These are phyloP conservation scores for Heliconius ismenius DNA, from an alignment of 2,888 invertebrate genomes.

Conservation along the genomic window DNA sequence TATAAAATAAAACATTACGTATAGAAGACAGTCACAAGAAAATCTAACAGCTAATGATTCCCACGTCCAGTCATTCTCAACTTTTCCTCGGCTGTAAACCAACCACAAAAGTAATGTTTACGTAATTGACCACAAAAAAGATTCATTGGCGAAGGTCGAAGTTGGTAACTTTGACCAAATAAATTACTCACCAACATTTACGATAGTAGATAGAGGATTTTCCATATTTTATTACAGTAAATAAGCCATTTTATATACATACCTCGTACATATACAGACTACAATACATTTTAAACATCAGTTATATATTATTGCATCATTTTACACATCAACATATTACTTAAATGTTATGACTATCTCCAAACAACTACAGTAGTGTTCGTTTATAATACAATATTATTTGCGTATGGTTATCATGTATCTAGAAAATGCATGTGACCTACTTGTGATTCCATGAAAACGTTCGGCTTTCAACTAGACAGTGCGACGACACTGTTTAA, in stretches of 20 bases:
- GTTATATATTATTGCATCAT: background rate
- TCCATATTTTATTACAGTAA: background rate
- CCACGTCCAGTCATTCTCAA: background rate
- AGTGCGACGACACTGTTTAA: constrained; percentile 34
- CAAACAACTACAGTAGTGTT: background rate
- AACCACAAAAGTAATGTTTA: constrained; percentile 13
- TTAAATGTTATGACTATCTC: background rate
- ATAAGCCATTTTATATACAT: background rate
- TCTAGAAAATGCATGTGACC: constrained; percentile 71
- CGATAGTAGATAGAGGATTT: constrained; percentile 1
- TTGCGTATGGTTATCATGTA: background rate
- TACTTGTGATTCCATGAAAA: constrained; percentile 69
- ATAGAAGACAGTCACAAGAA: constrained; percentile 4
- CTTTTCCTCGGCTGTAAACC: constrained; percentile 4
- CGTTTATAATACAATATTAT: background rate
- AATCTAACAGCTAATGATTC: background rate
- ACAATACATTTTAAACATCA: too few species aligned
- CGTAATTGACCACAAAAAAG: constrained; percentile 21
- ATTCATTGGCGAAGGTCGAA: background rate
- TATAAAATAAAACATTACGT: background rate
- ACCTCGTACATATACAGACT: background rate
- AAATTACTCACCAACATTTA: constrained; percentile 7
- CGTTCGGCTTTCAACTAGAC: constrained; percentile 49
- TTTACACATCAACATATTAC: background rate
- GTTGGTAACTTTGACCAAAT: background rate